A percentile compares a stretch with the other conserved stretches of the same genome.
Conservation (phyloP, 2,113 vertebrate genomes). For the Dolichotis patagonum region DNA sequence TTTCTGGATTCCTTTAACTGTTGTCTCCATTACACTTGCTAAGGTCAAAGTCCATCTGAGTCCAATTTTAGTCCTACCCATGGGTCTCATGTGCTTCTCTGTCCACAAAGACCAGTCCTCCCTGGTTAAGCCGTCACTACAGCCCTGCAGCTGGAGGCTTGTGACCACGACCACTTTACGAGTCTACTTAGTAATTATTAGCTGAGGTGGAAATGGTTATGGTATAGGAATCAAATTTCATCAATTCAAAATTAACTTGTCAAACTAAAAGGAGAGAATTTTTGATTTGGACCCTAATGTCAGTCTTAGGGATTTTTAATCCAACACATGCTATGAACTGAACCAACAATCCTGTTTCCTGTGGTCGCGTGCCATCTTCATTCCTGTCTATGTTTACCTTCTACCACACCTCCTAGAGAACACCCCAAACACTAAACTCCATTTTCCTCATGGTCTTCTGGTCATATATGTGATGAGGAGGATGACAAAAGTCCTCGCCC, state of each 20-base stretch:
- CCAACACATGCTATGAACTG: neutral
- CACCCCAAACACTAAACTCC: neutral
- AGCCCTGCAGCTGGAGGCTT: neutral
- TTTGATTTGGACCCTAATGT: neutral
- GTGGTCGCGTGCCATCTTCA: neutral
- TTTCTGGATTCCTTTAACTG: neutral
- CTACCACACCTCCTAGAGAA: neutral
- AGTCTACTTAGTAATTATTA: neutral
- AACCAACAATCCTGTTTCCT: neutral
- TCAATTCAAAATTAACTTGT: slow-evolving; percentile 47
- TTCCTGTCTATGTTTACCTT: neutral
- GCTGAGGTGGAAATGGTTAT: neutral
- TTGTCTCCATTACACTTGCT: neutral
- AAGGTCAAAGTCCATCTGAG: neutral
- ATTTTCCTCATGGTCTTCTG: neutral
- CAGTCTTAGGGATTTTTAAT: neutral
- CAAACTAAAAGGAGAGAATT: neutral
- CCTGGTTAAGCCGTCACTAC: neutral
- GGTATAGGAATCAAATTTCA: neutral
- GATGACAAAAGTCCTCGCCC: neutral
- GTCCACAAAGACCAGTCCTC: neutral
- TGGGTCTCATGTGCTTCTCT: neutral
- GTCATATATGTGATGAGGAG: neutral
- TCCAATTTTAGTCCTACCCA: neutral
- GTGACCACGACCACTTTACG: neutral